Base-by-base conservation (phyloP, 1,140 invertebrate species). In the Atopsyche davidsoni region DNA sequence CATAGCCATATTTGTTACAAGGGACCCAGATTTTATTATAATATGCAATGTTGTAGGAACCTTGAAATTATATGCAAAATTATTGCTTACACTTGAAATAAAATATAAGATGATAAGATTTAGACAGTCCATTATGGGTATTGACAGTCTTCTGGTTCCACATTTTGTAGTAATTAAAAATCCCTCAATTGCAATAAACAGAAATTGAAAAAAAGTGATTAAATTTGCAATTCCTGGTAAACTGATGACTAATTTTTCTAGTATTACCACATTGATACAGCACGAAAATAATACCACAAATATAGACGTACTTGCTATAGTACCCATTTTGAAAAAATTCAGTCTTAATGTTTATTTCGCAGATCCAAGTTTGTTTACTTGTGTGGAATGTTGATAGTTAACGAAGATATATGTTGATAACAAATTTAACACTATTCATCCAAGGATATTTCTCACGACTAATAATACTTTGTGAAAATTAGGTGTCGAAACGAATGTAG, bases 11-110 rank as follows among this genome's bases (percentile, higher is more conserved):
- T 54, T 58, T 4, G 55, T 49, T 1, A 53, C 45, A 9, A 58
- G 40, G 14, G 55, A 58, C 7, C 55, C 55, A 23, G 55, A 57
- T 50, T 57, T 57, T 18, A 57, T 57, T 6, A 57, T 57, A n/a
- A 57, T 57, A 28, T 57, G 55, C 19, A 57, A 36, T 2, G 51
- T 46, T 9, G 34, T 57, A 11, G 55, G 55, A 4, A 57, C 51
- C 24, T 57, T 50, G 9, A 57, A 49, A 25, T 57, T 57, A 23
- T 57, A 57, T 0, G 55, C 55, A 46, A 44, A 53, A 41, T 57
- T 57, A 41, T 57, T 57, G 31, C 55, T 50, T 1, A 57, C 51
- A 19, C 55, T 57, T 3, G 50, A 35, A 6, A 53, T 23, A 21
- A 57, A 57, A 24, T 53, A 57, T 19, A 57, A 11, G 4, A 42